These are phyloP conservation scores for Pseudorectes ferrugineus DNA, from an alignment of 2,113 vertebrate genomes.

Conservation along the genomic window DNA sequence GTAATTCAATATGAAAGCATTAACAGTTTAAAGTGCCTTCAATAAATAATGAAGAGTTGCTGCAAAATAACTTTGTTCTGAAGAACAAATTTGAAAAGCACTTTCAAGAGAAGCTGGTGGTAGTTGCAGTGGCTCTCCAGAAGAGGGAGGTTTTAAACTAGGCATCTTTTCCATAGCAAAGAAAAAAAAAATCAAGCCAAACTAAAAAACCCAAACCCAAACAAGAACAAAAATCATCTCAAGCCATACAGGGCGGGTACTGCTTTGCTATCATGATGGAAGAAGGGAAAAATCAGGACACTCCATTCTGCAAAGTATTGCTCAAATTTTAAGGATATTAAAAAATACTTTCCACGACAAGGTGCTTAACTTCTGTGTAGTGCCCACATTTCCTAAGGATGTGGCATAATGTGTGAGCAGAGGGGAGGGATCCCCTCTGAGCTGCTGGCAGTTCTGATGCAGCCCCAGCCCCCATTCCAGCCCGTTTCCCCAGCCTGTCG, in stretches of 20 bases:
- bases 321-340: not conserved
- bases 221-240: not conserved
- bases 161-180: not conserved
- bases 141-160: slow-evolving; percentile 11
- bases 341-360: not conserved
- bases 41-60: not conserved
- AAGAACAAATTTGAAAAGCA: not conserved
- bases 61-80: not conserved
- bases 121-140: not conserved
- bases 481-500: not conserved
- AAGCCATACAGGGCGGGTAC: not conserved
- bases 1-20: not conserved
- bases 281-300: not conserved
- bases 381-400: not conserved
- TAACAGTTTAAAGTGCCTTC: not conserved
- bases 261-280: not conserved
- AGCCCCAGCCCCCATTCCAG: not conserved
- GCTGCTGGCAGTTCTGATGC: not conserved
- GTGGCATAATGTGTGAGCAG: not conserved
- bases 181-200: not conserved
- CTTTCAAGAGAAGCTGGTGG: not conserved
- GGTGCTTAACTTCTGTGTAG: not conserved
- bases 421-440: not conserved
- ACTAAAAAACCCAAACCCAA: not conserved
- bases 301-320: not conserved